Evolutionary conservation across 2,888 invertebrate species (phyloP), one percentile per base, ranked within the genome.

Genomic region (Rhorus exstirpatorius): DNA sequence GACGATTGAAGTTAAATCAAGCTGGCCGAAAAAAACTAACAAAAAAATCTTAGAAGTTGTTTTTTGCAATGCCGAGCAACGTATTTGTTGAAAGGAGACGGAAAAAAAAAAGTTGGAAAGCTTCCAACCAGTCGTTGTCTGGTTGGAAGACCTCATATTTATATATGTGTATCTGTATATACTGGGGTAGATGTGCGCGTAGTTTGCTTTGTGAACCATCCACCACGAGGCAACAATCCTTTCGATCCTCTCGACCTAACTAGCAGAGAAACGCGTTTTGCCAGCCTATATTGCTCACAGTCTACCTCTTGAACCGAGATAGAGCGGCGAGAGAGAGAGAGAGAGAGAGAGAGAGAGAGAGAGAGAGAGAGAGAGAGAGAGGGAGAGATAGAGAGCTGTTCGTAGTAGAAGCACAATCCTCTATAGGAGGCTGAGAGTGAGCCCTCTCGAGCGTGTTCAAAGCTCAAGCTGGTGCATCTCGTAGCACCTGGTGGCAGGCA

Each of bases 391-490:
- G 31, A 41, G 17, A 17, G 14, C 44, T 19, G 12, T 44, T 63
- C 55, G 41, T 38, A 35, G 19, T 41, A 60, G 19, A 44, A 46
- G 35, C 31, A 26, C 58, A 67, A 49, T 46, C n/a, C n/a, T 24
- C n/a, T 17, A 61, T 51, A 38, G 63, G 12, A 58, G 53, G 17
- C 74, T 35, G 51, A 53, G 60, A 67, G 67, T 68, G 44, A 68
- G 61, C 21, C 26, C 61, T 58, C 67, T 74, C 72, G 46, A 67
- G 72, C 67, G 79, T 71, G 49, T 71, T 24, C 72, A 63, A 71
- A 63, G 49, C 55, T 72, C 78, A 79, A 79, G 72, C 79, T 79
- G 72, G 67, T 67, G 72, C 72, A 79, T 79, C 58, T 76, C 74
- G 79, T 65, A 79, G 60, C 79, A 61, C 61, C 74, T 53, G 67